A percentile compares a stretch with the other conserved stretches of the same genome.
Evolutionary conservation across 2,888 invertebrate species (phyloP).

Genomic region (Agrilus mali): DNA sequence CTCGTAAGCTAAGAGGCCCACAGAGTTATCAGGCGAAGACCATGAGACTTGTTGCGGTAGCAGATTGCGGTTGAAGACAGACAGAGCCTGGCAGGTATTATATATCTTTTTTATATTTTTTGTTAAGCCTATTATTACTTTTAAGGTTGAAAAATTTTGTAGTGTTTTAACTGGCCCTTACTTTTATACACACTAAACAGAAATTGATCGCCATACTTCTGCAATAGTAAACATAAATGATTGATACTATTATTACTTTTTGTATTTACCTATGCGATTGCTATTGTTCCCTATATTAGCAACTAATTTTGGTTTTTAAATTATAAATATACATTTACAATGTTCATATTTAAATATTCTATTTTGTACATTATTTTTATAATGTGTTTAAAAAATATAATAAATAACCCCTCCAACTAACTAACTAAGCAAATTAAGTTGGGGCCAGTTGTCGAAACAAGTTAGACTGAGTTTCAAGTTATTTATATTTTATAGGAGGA

Average conservation of each 20-base stretch:
- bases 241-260: conserved; percentile 15
- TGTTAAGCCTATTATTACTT: conserved; percentile 29
- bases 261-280: conserved; percentile 15
- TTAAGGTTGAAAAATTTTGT: conserved; percentile 13
- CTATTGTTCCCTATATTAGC: neutral
- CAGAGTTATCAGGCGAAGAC: conserved; percentile 13
- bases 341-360: conserved; percentile 7
- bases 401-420: neutral
- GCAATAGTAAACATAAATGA: conserved; percentile 20
- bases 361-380: neutral
- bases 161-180: conserved; percentile 13
- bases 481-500: conserved; percentile 79
- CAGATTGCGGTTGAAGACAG: conserved; percentile 25
- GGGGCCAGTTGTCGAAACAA: conserved; percentile 9
- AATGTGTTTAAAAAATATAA: neutral
- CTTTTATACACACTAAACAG: conserved; percentile 1
- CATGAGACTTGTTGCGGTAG: conserved; percentile 19
- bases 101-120: conserved; percentile 42
- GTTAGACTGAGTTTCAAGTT: conserved; percentile 20
- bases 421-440: conserved; percentile 14
- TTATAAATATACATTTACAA: no score
- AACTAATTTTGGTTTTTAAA: no score
- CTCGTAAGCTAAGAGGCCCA: conserved; percentile 21
- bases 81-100: conserved; percentile 44
- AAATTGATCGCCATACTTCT: no score